Percentiles rank a stretch among this genome's conserved stretches.
phyloP scores from a whole-genome alignment of 2,888 invertebrate species.

The Empis livida region DNA sequence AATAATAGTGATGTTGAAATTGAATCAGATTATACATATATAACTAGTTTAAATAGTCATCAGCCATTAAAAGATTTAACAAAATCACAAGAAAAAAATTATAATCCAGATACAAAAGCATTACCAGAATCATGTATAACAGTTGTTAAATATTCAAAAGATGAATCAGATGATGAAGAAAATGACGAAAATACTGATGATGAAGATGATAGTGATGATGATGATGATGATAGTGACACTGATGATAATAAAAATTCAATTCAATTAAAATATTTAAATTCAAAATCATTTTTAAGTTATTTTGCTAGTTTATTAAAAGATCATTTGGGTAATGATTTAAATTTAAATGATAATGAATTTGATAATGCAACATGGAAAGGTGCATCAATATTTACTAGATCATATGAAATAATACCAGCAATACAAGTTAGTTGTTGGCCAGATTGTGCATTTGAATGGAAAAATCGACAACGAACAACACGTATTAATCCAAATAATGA shows the following conservation, averaged over 20 bases:
- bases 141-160: constrained; percentile 21
- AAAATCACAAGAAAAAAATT: constrained; percentile 13
- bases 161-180: constrained; percentile 17
- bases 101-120: constrained; percentile 17
- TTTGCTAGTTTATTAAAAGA: constrained; percentile 50
- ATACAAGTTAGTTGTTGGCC: constrained; percentile 54
- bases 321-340: constrained; percentile 44
- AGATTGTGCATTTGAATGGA: constrained; percentile 54
- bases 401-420: constrained; percentile 59
- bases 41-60: constrained; percentile 46
- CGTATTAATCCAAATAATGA: constrained; percentile 44
- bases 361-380: constrained; percentile 47
- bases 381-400: constrained; percentile 50
- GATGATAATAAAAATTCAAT: constrained; percentile 11
- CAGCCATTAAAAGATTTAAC: constrained; percentile 36
- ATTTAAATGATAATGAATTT: constrained; percentile 42
- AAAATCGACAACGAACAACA: constrained; percentile 43
- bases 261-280: constrained; percentile 40
- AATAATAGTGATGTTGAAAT: not conserved
- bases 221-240: constrained; percentile 10
- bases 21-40: constrained; percentile 41
- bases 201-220: constrained; percentile 13
- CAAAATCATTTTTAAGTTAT: constrained; percentile 52
- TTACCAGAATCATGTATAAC: constrained; percentile 29
- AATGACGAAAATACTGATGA: constrained; percentile 18